These are phyloP conservation scores for Bombyx mori DNA, from an alignment of 1,140 invertebrate genomes.

Conservation along the genomic window ASM3026992v2 NC_085113.1:10958501-10959000, in stretches of 20 bases:
- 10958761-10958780: neutral
- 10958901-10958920: no score
- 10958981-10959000: conserved; percentile 7
- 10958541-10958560: neutral
- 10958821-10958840: neutral
- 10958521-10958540: conserved; percentile 4
- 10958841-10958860: neutral
- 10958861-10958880: conserved; percentile 4
- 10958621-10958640: conserved; percentile 17
- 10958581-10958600: conserved; percentile 17
- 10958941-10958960: conserved; percentile 4
- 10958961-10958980: conserved; percentile 7
- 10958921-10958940: conserved; percentile 3
- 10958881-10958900: no score
- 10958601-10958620: conserved; percentile 13
- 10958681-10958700: conserved; percentile 15
- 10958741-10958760: neutral
- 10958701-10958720: conserved; percentile 13
- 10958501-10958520: conserved; percentile 12
- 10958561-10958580: conserved; percentile 3
- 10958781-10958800: neutral
- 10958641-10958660: conserved; percentile 12
- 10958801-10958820: neutral
- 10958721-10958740: conserved; percentile 10
- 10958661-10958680: conserved; percentile 12